phyloP scores from a whole-genome alignment of 2,797 vertebrate genomes.

The Rhinella marina region DNA sequence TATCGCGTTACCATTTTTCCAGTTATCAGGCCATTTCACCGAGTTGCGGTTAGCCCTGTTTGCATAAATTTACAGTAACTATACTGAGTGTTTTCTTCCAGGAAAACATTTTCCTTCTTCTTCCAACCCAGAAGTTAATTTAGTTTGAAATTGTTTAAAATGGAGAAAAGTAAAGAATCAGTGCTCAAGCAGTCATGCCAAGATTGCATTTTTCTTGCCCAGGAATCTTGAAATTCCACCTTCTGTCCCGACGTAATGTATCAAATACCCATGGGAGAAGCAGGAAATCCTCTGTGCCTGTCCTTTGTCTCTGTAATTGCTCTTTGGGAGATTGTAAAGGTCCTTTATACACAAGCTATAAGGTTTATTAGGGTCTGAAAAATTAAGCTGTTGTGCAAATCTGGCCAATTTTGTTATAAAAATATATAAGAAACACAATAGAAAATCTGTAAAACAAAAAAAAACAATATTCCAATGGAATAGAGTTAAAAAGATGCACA shows the following conservation, averaged over 20 bases:
- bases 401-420: neutral
- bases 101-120: constrained; percentile 37
- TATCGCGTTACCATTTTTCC: constrained; percentile 37
- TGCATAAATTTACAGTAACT: constrained; percentile 47
- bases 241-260: constrained; percentile 64
- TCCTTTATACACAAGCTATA: constrained; percentile 60
- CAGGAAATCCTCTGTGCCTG: constrained; percentile 67
- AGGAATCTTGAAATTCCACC: constrained; percentile 57
- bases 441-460: neutral
- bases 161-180: constrained; percentile 23
- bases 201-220: constrained; percentile 21
- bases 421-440: neutral
- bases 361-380: constrained; percentile 23
- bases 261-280: constrained; percentile 55
- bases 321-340: constrained; percentile 64
- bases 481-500: neutral
- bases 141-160: constrained; percentile 47
- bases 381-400: neutral
- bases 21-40: constrained; percentile 33
- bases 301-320: constrained; percentile 66
- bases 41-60: constrained; percentile 35
- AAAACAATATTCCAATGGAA: neutral
- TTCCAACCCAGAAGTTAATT: constrained; percentile 45
- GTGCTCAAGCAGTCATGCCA: constrained; percentile 26
- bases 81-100: constrained; percentile 40